Evolutionary conservation across 2,797 vertebrate species (phyloP), one percentile per base, ranked within the genome.

Genomic region (Gouania willdenowi): DNA sequence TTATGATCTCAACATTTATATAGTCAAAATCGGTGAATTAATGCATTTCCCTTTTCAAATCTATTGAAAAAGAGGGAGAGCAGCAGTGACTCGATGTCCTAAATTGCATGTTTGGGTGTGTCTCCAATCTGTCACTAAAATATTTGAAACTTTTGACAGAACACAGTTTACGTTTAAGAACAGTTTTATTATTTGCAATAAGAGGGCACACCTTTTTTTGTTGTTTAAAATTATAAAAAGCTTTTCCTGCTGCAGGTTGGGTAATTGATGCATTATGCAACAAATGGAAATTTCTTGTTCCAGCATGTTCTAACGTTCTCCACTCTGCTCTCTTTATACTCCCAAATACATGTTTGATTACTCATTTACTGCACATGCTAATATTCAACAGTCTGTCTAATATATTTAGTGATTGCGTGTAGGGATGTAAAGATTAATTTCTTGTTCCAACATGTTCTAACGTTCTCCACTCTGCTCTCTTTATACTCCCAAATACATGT

Each of bases 51-150:
- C n/a, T n/a, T n/a, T n/a, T n/a, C n/a, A n/a, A n/a, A n/a, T n/a
- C n/a, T n/a, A n/a, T n/a, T n/a, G n/a, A n/a, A n/a, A n/a, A n/a
- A n/a, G n/a, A n/a, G n/a, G n/a, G n/a, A n/a, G n/a, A n/a, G n/a
- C n/a, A n/a, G n/a, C n/a, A n/a, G n/a, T n/a, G n/a, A n/a, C n/a
- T n/a, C n/a, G n/a, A n/a, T n/a, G n/a, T n/a, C n/a, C n/a, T n/a
- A n/a, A n/a, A 36, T 39, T n/a, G n/a, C n/a, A n/a, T n/a, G n/a
- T n/a, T n/a, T n/a, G 26, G 53, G 47, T 47, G 52, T 55, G 51
- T 53, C 48, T 63, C 32, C 42, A 1, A 38, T 60, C 28, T 48
- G n/a, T 14, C 11, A 33, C 30, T 27, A 20, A 41, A 34, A 40
- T 59, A 38, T 40, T 17, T 30, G 31, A 52, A 30, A 15, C 23